phyloP scores from a whole-genome alignment of 2,888 invertebrate genomes.

The Caradrina kadenii region DNA sequence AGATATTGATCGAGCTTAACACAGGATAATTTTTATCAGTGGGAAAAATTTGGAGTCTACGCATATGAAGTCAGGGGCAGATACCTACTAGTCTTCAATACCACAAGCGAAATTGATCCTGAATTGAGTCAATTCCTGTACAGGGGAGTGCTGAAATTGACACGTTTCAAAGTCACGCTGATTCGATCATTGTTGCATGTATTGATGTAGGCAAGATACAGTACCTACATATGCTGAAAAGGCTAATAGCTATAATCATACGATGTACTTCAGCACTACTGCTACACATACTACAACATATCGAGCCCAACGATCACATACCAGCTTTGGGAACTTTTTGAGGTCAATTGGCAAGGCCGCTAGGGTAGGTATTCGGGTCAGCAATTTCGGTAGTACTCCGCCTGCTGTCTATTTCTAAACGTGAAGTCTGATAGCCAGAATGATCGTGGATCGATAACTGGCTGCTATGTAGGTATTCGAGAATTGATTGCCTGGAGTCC shows the following conservation, averaged over 20 bases:
- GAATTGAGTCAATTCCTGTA: too few species aligned
- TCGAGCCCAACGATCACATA: not conserved
- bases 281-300: not conserved
- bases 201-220: too few species aligned
- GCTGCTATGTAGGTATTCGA: too few species aligned
- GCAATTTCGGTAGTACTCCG: constrained; percentile 27
- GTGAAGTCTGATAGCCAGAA: constrained; percentile 11
- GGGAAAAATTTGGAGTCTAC: too few species aligned
- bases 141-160: not conserved
- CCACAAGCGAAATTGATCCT: too few species aligned
- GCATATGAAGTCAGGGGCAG: too few species aligned
- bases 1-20: too few species aligned
- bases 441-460: not conserved
- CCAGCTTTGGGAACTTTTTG: constrained; percentile 21
- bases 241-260: not conserved
- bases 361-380: constrained; percentile 31
- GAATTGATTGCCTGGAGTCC: not conserved
- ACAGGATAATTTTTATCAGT: too few species aligned
- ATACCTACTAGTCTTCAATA: too few species aligned
- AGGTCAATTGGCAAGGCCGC: constrained; percentile 42
- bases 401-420: constrained; percentile 30
- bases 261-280: not conserved
- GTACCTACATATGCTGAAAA: not conserved
- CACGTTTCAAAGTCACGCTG: not conserved
- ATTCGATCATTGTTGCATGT: not conserved